Evolutionary conservation across 1,140 invertebrate genomes (phyloP), one percentile per base, ranked within the genome.

Genomic region (Eriosoma lanigerum): DNA sequence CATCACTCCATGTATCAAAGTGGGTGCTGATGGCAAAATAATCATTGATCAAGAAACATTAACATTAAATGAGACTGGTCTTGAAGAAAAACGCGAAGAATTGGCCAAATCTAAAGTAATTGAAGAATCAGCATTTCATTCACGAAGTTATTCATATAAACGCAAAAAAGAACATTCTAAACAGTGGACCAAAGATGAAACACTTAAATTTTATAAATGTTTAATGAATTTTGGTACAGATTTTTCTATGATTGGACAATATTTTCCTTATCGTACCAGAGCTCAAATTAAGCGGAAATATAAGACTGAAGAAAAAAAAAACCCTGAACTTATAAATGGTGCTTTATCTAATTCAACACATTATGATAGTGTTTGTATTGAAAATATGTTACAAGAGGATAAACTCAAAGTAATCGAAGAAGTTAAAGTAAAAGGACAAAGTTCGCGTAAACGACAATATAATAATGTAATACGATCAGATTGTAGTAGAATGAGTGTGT

Each of bases 221-320:
- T 86, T 97, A 17, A 94, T 92, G 83, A 91, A 90, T 15, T 89
- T 96, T 75, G 95, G 96, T 0, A 95, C 95, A 0, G 95, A 97
- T 87, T 97, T 97, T 86, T 90, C 93, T 0, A 84, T 96, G 19
- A 96, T 97, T 94, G 87, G 90, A 76, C 89, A 89, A 70, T 86
- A 96, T n/a, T 96, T 96, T 86, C 92, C 92, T 0, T 89, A 90
- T 66, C 88, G 95, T 78, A 91, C 89, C 1, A 86, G 95, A 6
- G 86, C 90, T 58, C 94, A 96, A 84, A 86, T 97, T 0, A 96
- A 97, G 85, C 86, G 92, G 15, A 96, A 92, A 83, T 92, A 89
- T 83, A 91, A 91, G 83, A 88, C 88, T 81, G 91, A 92, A 85
- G 90, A 92, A 82, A 89, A 85, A 83, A 84, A 86, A 1, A 90